Evolutionary conservation across 1,140 invertebrate species (phyloP), one percentile per base, ranked within the genome.

Genomic region (Megalopta genalis): DNA sequence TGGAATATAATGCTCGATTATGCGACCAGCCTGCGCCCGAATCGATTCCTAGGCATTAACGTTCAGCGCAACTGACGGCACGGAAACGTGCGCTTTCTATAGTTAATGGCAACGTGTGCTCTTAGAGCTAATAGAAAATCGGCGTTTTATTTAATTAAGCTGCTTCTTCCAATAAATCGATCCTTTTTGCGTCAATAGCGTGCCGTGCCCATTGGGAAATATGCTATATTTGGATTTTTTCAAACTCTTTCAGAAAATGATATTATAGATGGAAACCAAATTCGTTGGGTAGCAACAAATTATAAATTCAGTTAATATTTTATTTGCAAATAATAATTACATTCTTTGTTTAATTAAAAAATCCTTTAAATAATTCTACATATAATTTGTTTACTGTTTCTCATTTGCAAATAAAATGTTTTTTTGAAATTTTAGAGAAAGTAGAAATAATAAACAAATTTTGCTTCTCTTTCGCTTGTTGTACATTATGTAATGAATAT

Each of bases 1-100:
- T 32, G 49, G 8, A 52, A 67, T 68, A 72, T 71, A 60, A 82
- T 46, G 6, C 21, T 42, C 65, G 37, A 37, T 72, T 52, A 25
- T n/a, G 21, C 42, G 32, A 57, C 23, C 37, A 25, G 16, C 32
- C 12, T 59, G 5, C 7, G 9, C 3, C 32, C 25, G 14, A 60
- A 57, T 25, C 39, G 46, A 69, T 76, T 46, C 37, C 27, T 23
- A 2, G 21, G 5, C 18, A n/a, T 59, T 6, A 23, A 25, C 10
- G 14, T 18, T 68, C 32, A n/a, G 3, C 16, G 6, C 1, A 16
- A 23, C 27, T n/a, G 27, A 74, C 10, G 23, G 12, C 46, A 18
- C 9, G n/a, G 12, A 27, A 32, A 74, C 25, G 7, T 5, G 2
- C 1, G 14, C 7, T 3, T 0, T 46, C n/a, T 73, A 32, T n/a